phyloP scores from a whole-genome alignment of 2,113 vertebrate species.

The Misgurnus anguillicaudatus region DNA sequence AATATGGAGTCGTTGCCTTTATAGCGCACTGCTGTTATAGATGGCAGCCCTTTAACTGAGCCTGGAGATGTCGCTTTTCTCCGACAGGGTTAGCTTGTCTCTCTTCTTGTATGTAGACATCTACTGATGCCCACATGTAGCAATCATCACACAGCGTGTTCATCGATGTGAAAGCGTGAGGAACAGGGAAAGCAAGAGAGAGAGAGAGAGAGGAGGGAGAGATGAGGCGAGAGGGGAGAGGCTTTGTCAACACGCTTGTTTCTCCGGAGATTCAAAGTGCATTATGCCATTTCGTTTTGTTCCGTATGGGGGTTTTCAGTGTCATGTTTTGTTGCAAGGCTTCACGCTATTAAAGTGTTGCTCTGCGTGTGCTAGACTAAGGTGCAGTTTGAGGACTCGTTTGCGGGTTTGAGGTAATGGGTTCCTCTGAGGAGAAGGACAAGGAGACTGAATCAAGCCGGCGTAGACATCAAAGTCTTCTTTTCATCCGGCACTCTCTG shows the following conservation, averaged over 20 bases:
- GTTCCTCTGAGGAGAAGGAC: slow-evolving; percentile 10
- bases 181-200: slow-evolving; percentile 29
- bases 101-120: slow-evolving; percentile 60
- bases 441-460: slow-evolving; percentile 8
- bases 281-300: slow-evolving; percentile 13
- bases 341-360: slow-evolving; percentile 1
- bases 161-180: slow-evolving; percentile 67
- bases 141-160: slow-evolving; percentile 64
- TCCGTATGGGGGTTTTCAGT: not conserved
- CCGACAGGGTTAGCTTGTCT: slow-evolving; percentile 24
- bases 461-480: slow-evolving; percentile 34
- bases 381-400: slow-evolving; percentile 17
- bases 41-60: slow-evolving; percentile 41
- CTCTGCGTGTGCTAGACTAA: not conserved
- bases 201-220: slow-evolving; percentile 37
- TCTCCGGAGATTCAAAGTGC: slow-evolving; percentile 36
- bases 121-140: slow-evolving; percentile 69
- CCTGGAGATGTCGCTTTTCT: slow-evolving; percentile 51
- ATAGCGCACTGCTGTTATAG: slow-evolving; percentile 49
- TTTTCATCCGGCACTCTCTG: slow-evolving; percentile 22
- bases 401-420: slow-evolving; percentile 32
- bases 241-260: slow-evolving; percentile 29
- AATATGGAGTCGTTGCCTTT: slow-evolving; percentile 67
- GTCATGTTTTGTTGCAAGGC: slow-evolving; percentile 5
- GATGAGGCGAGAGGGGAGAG: slow-evolving; percentile 40